phyloP scores from a whole-genome alignment of 2,113 vertebrate species.

The Bombycilla garrulus region DNA sequence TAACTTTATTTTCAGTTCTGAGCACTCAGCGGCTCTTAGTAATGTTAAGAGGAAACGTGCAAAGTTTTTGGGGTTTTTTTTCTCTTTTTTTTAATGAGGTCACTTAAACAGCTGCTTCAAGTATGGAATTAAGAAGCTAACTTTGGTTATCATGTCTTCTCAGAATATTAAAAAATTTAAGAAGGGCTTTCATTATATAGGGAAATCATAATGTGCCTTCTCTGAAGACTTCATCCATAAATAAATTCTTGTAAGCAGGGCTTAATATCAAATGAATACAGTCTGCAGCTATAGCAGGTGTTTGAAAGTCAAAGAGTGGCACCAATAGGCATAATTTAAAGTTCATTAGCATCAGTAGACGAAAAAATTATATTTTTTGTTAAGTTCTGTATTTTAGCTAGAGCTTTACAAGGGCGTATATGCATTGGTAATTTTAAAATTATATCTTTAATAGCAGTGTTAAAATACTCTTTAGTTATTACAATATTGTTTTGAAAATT shows the following conservation, averaged over 20 bases:
- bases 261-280: slow-evolving; percentile 4
- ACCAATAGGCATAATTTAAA: neutral
- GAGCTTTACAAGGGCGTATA: neutral
- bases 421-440: neutral
- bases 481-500: neutral
- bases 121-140: slow-evolving; percentile 5
- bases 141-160: slow-evolving; percentile 18
- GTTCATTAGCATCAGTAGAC: neutral
- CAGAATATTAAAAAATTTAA: slow-evolving; percentile 10
- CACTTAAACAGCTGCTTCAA: neutral
- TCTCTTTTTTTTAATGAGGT: neutral
- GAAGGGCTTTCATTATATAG: neutral
- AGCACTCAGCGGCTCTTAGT: neutral
- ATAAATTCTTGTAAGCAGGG: slow-evolving; percentile 9
- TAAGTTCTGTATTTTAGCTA: neutral
- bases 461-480: neutral
- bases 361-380: neutral
- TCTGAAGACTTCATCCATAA: slow-evolving; percentile 37
- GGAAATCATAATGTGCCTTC: neutral
- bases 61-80: neutral
- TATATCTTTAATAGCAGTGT: neutral
- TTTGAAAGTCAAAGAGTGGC: neutral
- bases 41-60: neutral
- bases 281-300: neutral
- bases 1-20: slow-evolving; percentile 17